Evolutionary conservation across 2,113 vertebrate species (phyloP).

Genomic region (Carassius gibelio): DNA sequence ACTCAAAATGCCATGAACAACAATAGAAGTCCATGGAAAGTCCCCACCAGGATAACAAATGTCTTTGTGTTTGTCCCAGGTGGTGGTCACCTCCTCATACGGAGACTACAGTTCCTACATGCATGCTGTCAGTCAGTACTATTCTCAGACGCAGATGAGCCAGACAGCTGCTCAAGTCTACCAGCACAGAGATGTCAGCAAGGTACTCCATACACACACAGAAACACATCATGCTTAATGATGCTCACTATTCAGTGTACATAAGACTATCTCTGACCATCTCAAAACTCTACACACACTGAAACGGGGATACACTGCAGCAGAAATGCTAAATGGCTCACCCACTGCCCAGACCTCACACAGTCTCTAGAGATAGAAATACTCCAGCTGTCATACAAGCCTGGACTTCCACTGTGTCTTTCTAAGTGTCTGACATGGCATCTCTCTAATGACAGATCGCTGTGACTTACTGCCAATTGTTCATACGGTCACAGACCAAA

Average conservation of each 20-base stretch:
- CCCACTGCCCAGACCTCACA: background rate
- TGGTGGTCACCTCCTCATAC: slow-evolving; percentile 67
- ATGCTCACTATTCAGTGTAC: slow-evolving; percentile 1
- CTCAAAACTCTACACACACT: background rate
- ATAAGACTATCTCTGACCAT: background rate
- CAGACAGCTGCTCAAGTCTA: slow-evolving; percentile 72
- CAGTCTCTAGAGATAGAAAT: background rate
- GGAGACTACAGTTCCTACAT: slow-evolving; percentile 79
- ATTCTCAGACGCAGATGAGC: slow-evolving; percentile 74
- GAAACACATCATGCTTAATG: slow-evolving; percentile 8
- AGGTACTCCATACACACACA: slow-evolving; percentile 69
- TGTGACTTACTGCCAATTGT: background rate
- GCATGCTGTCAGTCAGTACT: slow-evolving; percentile 79
- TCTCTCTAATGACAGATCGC: background rate
- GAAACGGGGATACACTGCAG: background rate
- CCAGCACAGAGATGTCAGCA: slow-evolving; percentile 66
- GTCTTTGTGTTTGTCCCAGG: slow-evolving; percentile 63
- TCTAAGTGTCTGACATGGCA: background rate
- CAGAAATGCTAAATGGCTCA: background rate
- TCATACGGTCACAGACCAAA: slow-evolving; percentile 17
- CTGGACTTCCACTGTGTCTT: background rate
- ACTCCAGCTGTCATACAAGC: background rate
- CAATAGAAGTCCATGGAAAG: background rate
- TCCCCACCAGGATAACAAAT: background rate
- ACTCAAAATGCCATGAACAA: background rate